Conservation (phyloP, 2,797 vertebrate genomes). For the Linurgus olivaceus region DNA sequence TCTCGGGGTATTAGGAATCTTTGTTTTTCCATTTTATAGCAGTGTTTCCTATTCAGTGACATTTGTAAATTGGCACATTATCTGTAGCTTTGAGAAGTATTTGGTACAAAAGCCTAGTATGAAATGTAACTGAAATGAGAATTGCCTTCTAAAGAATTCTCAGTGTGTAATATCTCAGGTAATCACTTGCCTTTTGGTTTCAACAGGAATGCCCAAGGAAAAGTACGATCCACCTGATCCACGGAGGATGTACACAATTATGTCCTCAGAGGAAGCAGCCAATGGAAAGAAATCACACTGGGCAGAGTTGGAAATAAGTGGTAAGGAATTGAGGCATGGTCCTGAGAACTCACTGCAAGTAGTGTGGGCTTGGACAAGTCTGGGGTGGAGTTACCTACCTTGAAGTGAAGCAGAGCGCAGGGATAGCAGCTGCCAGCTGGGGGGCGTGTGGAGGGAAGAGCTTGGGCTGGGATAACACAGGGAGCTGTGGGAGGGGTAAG, state of each 20-base stretch:
- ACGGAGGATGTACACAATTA: constrained; percentile 99
- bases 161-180: background rate
- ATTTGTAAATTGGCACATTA: background rate
- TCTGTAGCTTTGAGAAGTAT: background rate
- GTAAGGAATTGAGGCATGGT: constrained; percentile 73
- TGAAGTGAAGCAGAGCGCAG: background rate
- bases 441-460: background rate
- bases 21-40: background rate
- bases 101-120: fast-evolving
- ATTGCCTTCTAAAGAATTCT: background rate
- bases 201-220: constrained; percentile 98
- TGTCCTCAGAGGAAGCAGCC: constrained; percentile 96
- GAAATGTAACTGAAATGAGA: background rate
- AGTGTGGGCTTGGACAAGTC: background rate
- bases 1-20: background rate
- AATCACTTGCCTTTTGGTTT: constrained; percentile 50
- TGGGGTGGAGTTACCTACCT: background rate
- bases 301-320: constrained; percentile 98
- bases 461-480: background rate
- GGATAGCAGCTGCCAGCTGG: background rate
- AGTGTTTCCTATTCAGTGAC: background rate
- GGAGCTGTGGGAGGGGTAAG: background rate
- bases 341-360: background rate
- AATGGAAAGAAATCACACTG: constrained; percentile 98
- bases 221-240: constrained; percentile 99